Evolutionary conservation across 2,888 invertebrate species (phyloP).

Genomic region (Heliconius sara): DNA sequence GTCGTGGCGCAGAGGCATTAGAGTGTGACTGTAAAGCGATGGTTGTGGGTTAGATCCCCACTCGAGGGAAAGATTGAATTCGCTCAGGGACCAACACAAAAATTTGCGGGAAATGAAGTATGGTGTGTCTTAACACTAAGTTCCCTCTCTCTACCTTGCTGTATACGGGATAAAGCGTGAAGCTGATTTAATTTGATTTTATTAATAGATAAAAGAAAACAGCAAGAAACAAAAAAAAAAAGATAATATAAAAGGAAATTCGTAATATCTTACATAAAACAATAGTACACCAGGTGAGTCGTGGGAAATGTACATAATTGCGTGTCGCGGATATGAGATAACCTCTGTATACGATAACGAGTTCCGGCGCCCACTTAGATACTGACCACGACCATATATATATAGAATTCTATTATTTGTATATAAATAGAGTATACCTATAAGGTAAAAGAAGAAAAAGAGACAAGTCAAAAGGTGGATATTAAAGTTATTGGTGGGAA

Average conservation of each 20-base stretch:
- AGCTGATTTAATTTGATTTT: not conserved
- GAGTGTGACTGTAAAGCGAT: no score
- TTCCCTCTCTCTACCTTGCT: no score
- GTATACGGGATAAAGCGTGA: not conserved
- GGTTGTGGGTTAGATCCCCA: no score
- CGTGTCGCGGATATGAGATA: conserved; percentile 75
- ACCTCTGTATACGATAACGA: conserved; percentile 56
- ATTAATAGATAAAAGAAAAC: not conserved
- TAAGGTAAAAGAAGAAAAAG: not conserved
- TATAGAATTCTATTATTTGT: conserved; percentile 11
- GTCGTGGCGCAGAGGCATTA: no score
- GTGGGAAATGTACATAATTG: conserved; percentile 76
- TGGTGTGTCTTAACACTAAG: no score
- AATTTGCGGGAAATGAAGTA: no score
- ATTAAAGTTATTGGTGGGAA: not conserved
- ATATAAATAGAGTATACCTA: no score
- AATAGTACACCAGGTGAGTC: conserved; percentile 50
- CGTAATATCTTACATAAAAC: conserved; percentile 32
- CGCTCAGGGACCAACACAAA: no score
- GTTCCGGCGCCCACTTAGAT: conserved; percentile 73
- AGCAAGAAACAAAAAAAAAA: not conserved
- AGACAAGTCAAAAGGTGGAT: conserved; percentile 5
- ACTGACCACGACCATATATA: conserved; percentile 54
- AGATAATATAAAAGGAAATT: not conserved
- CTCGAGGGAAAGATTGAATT: no score